A percentile compares a stretch with the other conserved stretches of the same genome.
phyloP scores from a whole-genome alignment of 2,888 invertebrate genomes.

The Cotesia congregata region DNA sequence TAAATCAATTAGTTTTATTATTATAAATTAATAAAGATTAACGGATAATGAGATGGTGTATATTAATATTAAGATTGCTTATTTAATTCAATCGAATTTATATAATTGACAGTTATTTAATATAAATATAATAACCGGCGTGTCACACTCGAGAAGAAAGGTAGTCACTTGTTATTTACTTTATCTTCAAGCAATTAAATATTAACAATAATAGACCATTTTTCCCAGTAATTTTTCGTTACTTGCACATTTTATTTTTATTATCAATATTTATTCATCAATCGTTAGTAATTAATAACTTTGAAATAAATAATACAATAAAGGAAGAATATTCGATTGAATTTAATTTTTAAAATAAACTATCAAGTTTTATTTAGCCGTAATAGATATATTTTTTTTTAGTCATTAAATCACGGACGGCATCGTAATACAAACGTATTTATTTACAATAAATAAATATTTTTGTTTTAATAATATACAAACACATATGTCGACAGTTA shows the following conservation, averaged over 20 bases:
- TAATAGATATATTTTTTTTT: background rate
- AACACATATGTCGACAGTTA: conserved; percentile 56
- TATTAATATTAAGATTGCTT: conserved; percentile 43
- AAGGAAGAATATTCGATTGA: background rate
- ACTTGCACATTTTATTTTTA: background rate
- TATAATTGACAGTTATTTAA: background rate
- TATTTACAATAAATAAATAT: conserved; percentile 39
- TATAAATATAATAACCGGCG: conserved; percentile 28
- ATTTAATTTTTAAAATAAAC: conserved; percentile 18
- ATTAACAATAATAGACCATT: background rate
- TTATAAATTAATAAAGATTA: background rate
- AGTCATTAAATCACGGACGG: conserved; percentile 47
- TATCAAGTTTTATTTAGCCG: conserved; percentile 17
- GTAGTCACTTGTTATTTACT: conserved; percentile 52
- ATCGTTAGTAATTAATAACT: background rate
- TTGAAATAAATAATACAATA: background rate
- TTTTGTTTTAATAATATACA: conserved; percentile 50
- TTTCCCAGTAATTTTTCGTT: background rate
- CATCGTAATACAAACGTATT: conserved; percentile 49
- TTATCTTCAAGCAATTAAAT: background rate
- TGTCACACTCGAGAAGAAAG: conserved; percentile 60
- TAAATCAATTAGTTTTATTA: background rate
- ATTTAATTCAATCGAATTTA: background rate
- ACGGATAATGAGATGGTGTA: conserved; percentile 29
- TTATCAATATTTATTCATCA: background rate